phyloP scores from a whole-genome alignment of 2,888 invertebrate genomes.

The Brachyptera risi region DNA sequence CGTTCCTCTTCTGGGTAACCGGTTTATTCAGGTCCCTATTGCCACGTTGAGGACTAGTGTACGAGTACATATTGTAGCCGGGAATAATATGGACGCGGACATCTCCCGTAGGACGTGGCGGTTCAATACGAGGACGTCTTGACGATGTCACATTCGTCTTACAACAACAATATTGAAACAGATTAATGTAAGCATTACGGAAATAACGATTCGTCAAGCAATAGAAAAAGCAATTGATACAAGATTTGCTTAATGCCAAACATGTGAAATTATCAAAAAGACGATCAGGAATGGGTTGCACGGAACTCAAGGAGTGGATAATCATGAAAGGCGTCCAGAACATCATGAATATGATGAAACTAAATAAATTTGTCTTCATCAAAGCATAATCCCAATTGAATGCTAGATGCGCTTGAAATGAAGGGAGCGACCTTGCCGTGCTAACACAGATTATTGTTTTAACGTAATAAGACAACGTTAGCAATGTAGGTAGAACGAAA shows the following conservation, averaged over 20 bases:
- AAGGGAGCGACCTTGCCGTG: slow-evolving; percentile 50
- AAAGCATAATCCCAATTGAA: slow-evolving; percentile 60
- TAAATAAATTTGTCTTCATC: slow-evolving; percentile 59
- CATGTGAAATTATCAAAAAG: slow-evolving; percentile 65
- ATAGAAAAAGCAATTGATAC: slow-evolving; percentile 62
- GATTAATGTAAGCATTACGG: slow-evolving; percentile 63
- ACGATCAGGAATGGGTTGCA: slow-evolving; percentile 47
- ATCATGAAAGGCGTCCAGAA: slow-evolving; percentile 68
- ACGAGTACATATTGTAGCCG: slow-evolving; percentile 62
- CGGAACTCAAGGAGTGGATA: slow-evolving; percentile 52
- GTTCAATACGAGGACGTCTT: slow-evolving; percentile 52
- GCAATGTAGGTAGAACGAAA: slow-evolving; percentile 51
- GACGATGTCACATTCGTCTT: slow-evolving; percentile 68
- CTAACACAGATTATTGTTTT: slow-evolving; percentile 50
- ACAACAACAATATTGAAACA: slow-evolving; percentile 78
- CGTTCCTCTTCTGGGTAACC: slow-evolving; percentile 33
- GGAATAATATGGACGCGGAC: slow-evolving; percentile 74
- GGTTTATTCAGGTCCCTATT: slow-evolving; percentile 38
- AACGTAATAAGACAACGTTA: slow-evolving; percentile 54
- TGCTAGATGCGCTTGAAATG: slow-evolving; percentile 59
- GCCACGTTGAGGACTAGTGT: slow-evolving; percentile 54
- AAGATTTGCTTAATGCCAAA: slow-evolving; percentile 65
- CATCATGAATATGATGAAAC: slow-evolving; percentile 57
- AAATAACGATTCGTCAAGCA: slow-evolving; percentile 64
- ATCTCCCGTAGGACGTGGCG: slow-evolving; percentile 52